Evolutionary conservation across 2,113 vertebrate species (phyloP), one percentile per base, ranked within the genome.

Genomic region (Xiphias gladius): DNA sequence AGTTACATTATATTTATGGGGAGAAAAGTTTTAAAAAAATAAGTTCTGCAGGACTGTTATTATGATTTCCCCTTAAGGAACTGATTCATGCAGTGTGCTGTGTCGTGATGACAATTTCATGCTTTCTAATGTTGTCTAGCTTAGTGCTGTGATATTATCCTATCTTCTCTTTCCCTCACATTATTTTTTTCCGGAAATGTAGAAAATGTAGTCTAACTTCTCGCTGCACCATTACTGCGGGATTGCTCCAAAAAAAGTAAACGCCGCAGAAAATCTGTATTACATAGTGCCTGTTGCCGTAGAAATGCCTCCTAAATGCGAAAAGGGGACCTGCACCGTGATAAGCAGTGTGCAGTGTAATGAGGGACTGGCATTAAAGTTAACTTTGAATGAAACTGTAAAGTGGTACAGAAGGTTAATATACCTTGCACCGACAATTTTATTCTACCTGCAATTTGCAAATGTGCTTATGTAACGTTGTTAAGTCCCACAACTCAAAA

Each of bases 1-100:
- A 95, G 96, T 73, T 1, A 2, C 92, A 84, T 74, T 74, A 28
- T 43, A n/a, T 63, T 59, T 68, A 70, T 19, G 2, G 48, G 16
- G 1, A 55, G n/a, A 43, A 62, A 50, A 1, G 19, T 19, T 19
- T 19, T 50, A 50, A 52, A 24, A 71, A 71, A 50, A 16, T 5
- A 52, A 67, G 17, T 79, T 79, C 35, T 62, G 37, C 41, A 35
- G 69, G 10, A 72, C 11, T 71, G 26, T 72, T 82, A 76, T 70
- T 80, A 22, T 48, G 30, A 62, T 65, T 73, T 65, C 61, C 64
- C 66, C 73, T 76, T 65, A 35, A 89, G 76, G 13, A 67, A 66
- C 41, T 66, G 55, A 91, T 72, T 85, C 19, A 84, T 88, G 48
- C 83, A 57, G 35, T 32, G 5, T 26, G 20, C 68, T 52, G 63